phyloP scores from a whole-genome alignment of 1,140 invertebrate species.

The Cydia strobilella region DNA sequence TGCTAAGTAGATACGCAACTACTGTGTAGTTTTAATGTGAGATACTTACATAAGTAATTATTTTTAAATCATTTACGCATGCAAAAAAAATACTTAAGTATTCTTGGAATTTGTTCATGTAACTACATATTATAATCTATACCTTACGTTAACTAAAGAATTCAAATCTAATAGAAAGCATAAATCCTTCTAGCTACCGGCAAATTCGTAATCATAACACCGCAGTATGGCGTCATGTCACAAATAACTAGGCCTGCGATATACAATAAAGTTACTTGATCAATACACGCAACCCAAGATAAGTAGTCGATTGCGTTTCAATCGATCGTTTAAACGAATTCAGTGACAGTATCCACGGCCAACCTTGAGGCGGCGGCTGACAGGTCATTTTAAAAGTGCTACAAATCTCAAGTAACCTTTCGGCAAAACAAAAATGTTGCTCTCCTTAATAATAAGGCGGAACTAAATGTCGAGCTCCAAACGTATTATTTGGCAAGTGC shows the following conservation, averaged over 20 bases:
- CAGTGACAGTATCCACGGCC: slow-evolving; percentile 32
- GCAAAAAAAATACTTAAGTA: too few relatives aligned
- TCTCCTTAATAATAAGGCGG: slow-evolving; percentile 67
- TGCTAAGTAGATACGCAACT: too few relatives aligned
- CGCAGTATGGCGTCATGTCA: background rate
- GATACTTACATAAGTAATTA: too few relatives aligned
- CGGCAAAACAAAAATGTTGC: slow-evolving; percentile 55
- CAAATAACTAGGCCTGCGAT: background rate
- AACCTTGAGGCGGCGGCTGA: slow-evolving; percentile 69
- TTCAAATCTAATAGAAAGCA: background rate
- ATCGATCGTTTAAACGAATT: slow-evolving; percentile 15
- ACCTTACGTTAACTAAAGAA: background rate
- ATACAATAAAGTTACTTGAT: background rate
- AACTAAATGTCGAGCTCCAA: slow-evolving; percentile 58
- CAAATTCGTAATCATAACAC: background rate
- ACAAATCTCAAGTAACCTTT: slow-evolving; percentile 60
- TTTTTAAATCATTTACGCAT: too few relatives aligned
- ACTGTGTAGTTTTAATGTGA: too few relatives aligned
- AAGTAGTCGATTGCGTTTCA: slow-evolving; percentile 17
- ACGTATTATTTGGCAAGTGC: slow-evolving; percentile 49
- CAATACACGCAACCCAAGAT: background rate
- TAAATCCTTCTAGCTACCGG: background rate
- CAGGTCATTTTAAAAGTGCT: slow-evolving; percentile 48
- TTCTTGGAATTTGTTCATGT: too few relatives aligned
- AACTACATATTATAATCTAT: background rate